phyloP scores from a whole-genome alignment of 2,797 vertebrate genomes.

The Muscicapa comitata region DNA sequence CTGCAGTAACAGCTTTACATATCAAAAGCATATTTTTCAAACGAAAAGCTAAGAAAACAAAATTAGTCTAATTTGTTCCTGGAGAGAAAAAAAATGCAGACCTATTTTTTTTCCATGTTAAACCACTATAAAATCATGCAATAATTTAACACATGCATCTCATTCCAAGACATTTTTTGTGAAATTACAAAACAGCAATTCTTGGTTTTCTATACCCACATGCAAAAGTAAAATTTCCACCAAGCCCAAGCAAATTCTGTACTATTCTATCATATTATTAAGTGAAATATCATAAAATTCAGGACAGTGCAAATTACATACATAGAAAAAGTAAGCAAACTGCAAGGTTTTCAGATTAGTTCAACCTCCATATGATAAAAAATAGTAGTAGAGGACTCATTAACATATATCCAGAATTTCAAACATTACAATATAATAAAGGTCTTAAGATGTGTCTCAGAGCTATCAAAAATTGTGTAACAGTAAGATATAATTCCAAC shows the following conservation, averaged over 20 bases:
- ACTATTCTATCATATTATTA: not conserved
- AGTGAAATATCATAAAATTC: not conserved
- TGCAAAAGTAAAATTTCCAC: not conserved
- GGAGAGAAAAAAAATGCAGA: not conserved
- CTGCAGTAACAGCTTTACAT: not conserved
- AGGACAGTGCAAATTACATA: not conserved
- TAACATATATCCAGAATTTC: not conserved
- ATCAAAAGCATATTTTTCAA: not conserved
- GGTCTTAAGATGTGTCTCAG: not conserved
- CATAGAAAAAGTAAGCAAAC: not conserved
- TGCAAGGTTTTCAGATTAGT: not conserved
- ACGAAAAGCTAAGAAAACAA: not conserved
- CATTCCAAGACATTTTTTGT: not conserved
- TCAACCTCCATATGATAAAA: not conserved
- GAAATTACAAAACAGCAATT: not conserved
- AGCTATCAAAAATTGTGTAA: not conserved
- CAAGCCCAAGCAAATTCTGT: not conserved
- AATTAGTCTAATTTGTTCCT: not conserved
- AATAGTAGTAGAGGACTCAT: not conserved
- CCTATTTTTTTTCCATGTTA: not conserved
- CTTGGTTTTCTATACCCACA: not conserved
- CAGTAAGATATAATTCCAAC: not conserved
- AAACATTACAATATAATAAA: not conserved
- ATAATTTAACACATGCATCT: not conserved
- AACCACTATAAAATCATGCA: not conserved